phyloP scores from a whole-genome alignment of 2,888 invertebrate species.

The Monochamus alternatus region DNA sequence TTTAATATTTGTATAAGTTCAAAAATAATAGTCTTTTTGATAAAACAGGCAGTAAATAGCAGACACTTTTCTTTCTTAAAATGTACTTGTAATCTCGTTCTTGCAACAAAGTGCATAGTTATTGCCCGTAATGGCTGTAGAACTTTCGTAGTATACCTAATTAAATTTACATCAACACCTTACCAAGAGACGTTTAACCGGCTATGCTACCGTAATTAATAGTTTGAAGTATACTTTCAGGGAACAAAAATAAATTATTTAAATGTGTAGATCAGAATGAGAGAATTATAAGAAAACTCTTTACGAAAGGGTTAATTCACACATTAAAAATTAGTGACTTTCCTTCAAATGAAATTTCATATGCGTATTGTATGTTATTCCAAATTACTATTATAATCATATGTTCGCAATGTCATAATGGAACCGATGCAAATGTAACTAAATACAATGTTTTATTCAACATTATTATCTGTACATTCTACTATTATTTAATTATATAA shows the following conservation, averaged over 20 bases:
- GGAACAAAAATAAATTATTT: neutral
- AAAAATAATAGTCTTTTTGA: no score
- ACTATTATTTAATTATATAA: neutral
- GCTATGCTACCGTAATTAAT: neutral
- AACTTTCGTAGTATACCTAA: neutral
- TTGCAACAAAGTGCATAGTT: neutral
- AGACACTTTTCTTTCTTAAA: neutral
- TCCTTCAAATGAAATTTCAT: no score
- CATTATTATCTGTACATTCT: neutral
- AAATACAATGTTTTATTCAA: neutral
- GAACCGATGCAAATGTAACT: no score
- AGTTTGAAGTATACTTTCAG: neutral
- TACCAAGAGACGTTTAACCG: neutral
- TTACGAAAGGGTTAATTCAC: no score
- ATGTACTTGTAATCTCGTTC: neutral
- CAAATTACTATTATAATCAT: no score
- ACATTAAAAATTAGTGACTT: no score
- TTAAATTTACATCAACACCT: neutral
- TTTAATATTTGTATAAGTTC: no score
- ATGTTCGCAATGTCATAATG: no score
- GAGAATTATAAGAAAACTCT: neutral
- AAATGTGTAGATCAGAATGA: neutral
- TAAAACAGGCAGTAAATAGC: no score
- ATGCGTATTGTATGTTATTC: no score
- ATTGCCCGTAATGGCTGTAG: neutral